Evolutionary conservation across 2,888 invertebrate genomes (phyloP), one percentile per base, ranked within the genome.

Genomic region (Epirrhoe tristata): DNA sequence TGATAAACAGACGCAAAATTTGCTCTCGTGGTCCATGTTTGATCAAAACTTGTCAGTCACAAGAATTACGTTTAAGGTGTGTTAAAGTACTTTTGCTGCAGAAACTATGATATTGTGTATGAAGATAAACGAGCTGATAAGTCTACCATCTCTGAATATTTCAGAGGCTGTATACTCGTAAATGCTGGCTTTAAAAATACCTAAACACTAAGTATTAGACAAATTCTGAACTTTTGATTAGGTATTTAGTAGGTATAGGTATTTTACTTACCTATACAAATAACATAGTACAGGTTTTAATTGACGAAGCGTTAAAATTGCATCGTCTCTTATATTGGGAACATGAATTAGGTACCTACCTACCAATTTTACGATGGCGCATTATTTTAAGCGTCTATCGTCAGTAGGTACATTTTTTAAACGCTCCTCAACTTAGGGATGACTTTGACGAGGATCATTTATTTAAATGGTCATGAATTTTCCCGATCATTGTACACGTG

Each of bases 391-490:
- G 24, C 24, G 24, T 58, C 24, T 67, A 67, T 65, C 57, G 66
- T 60, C 39, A 60, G 58, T 69, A 67, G n/a, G n/a, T n/a, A 65
- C 64, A 66, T 69, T 70, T 56, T 58, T 58, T 68, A 70, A 71
- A 62, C 62, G 66, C 66, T 69, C 69, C 66, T 73, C 63, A 24
- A 1, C 24, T 24, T n/a, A n/a, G n/a, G n/a, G n/a, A 24, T 70
- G 71, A 67, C 59, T 73, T 71, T 66, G 61, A 72, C 54, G 76
- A 75, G 64, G 73, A 77, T 80, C 81, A 83, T 84, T 85, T 83
- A 84, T 82, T 84, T 78, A 75, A 79, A 83, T 81, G 78, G 81
- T 73, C 74, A 81, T 85, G 81, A 85, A 86, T 86, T 78, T 80
- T 74, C 67, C 72, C 70, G 75, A 72, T 78, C 77, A 82, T 88